Conservation (phyloP, 2,113 vertebrate species). For the Mustela lutreola region DNA sequence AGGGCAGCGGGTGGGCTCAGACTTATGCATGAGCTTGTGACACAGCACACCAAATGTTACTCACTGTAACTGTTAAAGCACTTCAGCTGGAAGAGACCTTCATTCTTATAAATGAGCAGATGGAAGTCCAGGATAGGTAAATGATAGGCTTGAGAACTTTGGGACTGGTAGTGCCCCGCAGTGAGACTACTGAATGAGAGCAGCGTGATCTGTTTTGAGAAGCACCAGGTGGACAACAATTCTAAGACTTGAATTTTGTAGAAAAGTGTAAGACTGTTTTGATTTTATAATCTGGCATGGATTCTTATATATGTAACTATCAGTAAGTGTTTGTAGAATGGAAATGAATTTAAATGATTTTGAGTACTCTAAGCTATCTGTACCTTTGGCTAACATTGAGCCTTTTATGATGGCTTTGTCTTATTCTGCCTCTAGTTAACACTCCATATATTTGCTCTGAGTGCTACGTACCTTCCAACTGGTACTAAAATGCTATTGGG, state of each 20-base stretch:
- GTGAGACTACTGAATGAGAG: fast-evolving
- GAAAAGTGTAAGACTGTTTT: background rate
- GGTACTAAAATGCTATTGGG: background rate
- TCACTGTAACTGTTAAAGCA: background rate
- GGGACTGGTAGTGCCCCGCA: too few species aligned
- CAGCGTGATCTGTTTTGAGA: background rate
- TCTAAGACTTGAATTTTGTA: background rate
- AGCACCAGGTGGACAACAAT: background rate
- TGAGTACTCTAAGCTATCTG: background rate
- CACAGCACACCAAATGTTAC: background rate
- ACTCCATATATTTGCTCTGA: background rate
- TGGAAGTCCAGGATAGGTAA: background rate
- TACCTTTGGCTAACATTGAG: background rate
- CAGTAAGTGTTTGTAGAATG: background rate
- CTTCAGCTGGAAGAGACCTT: background rate
- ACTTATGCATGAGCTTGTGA: background rate
- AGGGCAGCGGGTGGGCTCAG: background rate
- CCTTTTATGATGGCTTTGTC: background rate
- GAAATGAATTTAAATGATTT: background rate
- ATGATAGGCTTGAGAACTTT: background rate
- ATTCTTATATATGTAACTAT: background rate
- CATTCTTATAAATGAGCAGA: background rate
- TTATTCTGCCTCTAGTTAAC: background rate
- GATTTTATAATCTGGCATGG: background rate
- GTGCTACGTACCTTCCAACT: background rate